Evolutionary conservation across 2,797 vertebrate genomes (phyloP).

Genomic region (Monodelphis domestica): DNA sequence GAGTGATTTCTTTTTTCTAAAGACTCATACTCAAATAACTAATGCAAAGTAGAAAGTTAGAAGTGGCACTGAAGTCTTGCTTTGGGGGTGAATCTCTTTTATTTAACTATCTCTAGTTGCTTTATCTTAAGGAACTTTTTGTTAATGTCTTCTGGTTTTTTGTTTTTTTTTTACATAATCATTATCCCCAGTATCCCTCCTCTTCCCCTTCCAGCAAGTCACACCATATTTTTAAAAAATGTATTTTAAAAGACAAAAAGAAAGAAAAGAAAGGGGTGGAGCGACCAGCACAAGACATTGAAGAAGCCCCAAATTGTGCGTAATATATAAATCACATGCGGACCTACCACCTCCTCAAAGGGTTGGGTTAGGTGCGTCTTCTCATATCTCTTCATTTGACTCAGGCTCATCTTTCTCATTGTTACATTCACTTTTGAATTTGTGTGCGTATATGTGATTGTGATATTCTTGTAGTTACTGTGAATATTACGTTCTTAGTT

Average conservation of each 20-base stretch:
- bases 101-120: not conserved
- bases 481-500: not conserved
- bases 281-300: not conserved
- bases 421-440: not conserved
- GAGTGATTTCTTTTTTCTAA: not conserved
- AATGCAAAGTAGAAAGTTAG: not conserved
- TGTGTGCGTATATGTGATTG: not conserved
- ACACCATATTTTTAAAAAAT: too few relatives aligned
- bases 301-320: not conserved
- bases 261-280: not conserved
- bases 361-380: not conserved
- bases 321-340: not conserved
- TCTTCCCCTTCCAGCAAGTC: not conserved
- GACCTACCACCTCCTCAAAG: not conserved
- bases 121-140: not conserved
- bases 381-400: not conserved
- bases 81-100: not conserved
- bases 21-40: not conserved
- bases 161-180: not conserved
- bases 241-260: not conserved
- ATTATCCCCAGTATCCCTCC: not conserved
- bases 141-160: not conserved
- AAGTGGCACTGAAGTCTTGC: not conserved
- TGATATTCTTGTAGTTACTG: not conserved
- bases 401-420: not conserved